Evolutionary conservation across 2,888 invertebrate species (phyloP), one percentile per base, ranked within the genome.

Genomic region (Camptogramma bilineatum): DNA sequence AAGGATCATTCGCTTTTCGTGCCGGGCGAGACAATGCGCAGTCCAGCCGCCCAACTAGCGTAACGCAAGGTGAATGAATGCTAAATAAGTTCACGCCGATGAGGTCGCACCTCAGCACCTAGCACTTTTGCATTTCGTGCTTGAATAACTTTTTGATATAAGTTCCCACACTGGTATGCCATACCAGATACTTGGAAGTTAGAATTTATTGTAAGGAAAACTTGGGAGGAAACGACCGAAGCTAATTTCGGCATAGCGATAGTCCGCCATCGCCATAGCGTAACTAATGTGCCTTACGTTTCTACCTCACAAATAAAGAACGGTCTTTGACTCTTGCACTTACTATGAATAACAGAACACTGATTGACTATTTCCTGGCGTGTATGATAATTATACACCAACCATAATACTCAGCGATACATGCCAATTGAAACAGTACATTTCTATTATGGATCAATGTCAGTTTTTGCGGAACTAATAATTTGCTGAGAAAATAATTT

Each of bases 1-100:
- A 91, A 91, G 91, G 88, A 86, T 87, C 85, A 84, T 90, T 90
- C 85, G 79, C 77, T 82, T 86, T 83, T 82, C 74, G 86, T 79
- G 79, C 74, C 66, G 77, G 82, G 84, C 82, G 84, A 87, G 88
- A 90, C 88, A 88, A 89, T 87, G 86, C 83, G 81, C 85, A 81
- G 83, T 83, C 85, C 85, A 80, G 80, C 79, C 80, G 78, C 79
- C 78, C 85, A 86, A 78, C 82, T 72, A 86, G 86, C 88, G 90
- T 87, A 85, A 90, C 88, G 86, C 79, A 84, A 82, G 90, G 88
- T 90, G 89, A 91, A 91, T 85, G 90, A 87, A 87, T 87, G 83
- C 83, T 83, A 86, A 87, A 90, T 85, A 82, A 86, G 87, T 87
- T 83, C 82, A 84, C 80, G 77, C 70, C 74, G 72, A 77, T 73